phyloP scores from a whole-genome alignment of 2,888 invertebrate genomes.

The Idaea straminata region DNA sequence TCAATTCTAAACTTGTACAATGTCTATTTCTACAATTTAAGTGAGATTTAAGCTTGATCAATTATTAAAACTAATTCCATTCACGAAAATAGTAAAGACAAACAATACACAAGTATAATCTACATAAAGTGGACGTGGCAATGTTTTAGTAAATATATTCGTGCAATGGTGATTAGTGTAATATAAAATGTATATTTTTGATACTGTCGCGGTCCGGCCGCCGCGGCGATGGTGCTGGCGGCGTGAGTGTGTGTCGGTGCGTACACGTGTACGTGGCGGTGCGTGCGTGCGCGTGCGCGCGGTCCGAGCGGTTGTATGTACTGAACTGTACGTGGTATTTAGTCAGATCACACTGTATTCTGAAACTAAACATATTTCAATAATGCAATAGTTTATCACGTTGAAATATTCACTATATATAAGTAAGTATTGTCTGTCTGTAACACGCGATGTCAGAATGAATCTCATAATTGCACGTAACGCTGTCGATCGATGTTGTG shows the following conservation, averaged over 20 bases:
- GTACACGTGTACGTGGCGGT: slow-evolving; percentile 46
- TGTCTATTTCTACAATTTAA: slow-evolving; percentile 35
- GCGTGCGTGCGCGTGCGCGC: slow-evolving; percentile 42
- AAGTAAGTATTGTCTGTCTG: neutral
- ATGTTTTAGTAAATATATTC: neutral
- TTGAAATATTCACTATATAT: neutral
- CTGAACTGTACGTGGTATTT: neutral
- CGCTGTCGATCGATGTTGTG: neutral
- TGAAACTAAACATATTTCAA: neutral
- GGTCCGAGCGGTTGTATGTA: neutral
- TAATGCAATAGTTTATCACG: neutral
- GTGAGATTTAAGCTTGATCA: slow-evolving; percentile 34
- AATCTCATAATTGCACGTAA: neutral
- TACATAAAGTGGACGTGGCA: slow-evolving; percentile 1
- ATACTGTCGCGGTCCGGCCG: slow-evolving; percentile 58
- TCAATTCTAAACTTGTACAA: slow-evolving; percentile 24
- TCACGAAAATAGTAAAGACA: neutral
- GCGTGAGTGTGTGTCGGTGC: slow-evolving; percentile 40
- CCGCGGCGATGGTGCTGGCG: slow-evolving; percentile 74
- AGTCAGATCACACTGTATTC: neutral
- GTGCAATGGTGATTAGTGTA: neutral
- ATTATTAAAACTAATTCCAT: slow-evolving; percentile 20
- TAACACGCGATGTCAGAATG: neutral
- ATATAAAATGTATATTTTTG: slow-evolving; percentile 34
- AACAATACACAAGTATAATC: slow-evolving; percentile 9